Percentiles rank a stretch among this genome's conserved stretches.
phyloP scores from a whole-genome alignment of 2,888 invertebrate species.

The Horisme vitalbata region DNA sequence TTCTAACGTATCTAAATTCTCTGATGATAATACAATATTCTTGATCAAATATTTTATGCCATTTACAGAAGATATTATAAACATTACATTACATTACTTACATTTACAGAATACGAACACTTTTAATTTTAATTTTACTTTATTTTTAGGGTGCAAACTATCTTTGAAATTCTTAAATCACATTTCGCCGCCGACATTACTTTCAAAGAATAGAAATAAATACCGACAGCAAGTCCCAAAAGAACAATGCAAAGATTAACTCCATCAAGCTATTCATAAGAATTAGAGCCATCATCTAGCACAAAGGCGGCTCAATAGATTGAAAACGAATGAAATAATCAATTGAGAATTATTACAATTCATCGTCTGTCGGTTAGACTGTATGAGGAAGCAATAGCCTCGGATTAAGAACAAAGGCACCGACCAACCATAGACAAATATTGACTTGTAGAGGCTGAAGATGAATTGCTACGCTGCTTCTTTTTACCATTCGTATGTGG shows the following conservation, averaged over 20 bases:
- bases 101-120: too few species aligned
- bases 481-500: slow-evolving; percentile 35
- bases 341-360: slow-evolving; percentile 78
- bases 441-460: slow-evolving; percentile 76
- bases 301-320: slow-evolving; percentile 64
- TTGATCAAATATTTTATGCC: too few species aligned
- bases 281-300: slow-evolving; percentile 58
- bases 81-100: too few species aligned
- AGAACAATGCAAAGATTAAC: slow-evolving; percentile 61
- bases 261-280: slow-evolving; percentile 46
- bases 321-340: slow-evolving; percentile 71
- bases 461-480: slow-evolving; percentile 38
- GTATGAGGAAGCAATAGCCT: slow-evolving; percentile 66
- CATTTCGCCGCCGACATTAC: not conserved
- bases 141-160: too few species aligned
- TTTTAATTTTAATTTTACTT: too few species aligned
- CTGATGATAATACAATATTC: too few species aligned
- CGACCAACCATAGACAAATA: slow-evolving; percentile 77
- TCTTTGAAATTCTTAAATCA: too few species aligned
- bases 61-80: too few species aligned
- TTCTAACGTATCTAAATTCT: too few species aligned
- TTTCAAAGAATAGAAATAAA: slow-evolving; percentile 17
- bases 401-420: slow-evolving; percentile 74
- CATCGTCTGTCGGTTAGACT: slow-evolving; percentile 64
- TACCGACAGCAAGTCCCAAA: slow-evolving; percentile 33